phyloP scores from a whole-genome alignment of 2,888 invertebrate genomes.

The Machimus atricapillus region DNA sequence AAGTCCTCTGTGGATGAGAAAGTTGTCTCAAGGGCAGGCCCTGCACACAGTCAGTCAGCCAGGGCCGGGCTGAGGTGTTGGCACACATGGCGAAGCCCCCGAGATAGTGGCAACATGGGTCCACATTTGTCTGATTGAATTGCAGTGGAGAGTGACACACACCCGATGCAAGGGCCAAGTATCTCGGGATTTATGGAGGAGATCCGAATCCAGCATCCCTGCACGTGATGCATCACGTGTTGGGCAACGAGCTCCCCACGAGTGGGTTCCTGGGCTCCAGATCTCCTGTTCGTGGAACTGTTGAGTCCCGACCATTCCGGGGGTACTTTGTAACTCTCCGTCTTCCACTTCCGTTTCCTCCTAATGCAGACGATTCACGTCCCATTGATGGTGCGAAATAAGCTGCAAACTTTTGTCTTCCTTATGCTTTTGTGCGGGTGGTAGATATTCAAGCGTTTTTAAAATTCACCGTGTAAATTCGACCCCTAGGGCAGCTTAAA shows the following conservation, averaged over 20 bases:
- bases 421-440: neutral
- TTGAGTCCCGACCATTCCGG: neutral
- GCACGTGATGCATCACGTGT: neutral
- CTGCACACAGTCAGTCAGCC: neutral
- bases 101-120: neutral
- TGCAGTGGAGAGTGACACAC: neutral
- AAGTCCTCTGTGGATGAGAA: neutral
- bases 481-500: neutral
- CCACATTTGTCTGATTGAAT: conserved; percentile 2
- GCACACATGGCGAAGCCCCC: neutral
- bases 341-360: conserved; percentile 12
- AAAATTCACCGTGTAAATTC: neutral
- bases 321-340: neutral
- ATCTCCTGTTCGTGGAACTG: neutral
- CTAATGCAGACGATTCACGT: neutral
- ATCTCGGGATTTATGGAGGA: neutral
- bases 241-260: neutral
- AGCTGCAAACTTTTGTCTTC: conserved; percentile 3
- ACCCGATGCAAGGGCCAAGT: neutral
- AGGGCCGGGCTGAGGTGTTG: neutral
- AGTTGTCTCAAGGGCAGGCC: neutral
- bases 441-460: neutral
- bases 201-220: neutral
- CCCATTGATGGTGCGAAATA: neutral
- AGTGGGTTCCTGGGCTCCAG: neutral